Percentiles rank a stretch among this genome's conserved stretches.
These are phyloP conservation scores for Petroica traversi DNA, from an alignment of 2,113 vertebrate genomes.

Conservation along the genomic window DNA sequence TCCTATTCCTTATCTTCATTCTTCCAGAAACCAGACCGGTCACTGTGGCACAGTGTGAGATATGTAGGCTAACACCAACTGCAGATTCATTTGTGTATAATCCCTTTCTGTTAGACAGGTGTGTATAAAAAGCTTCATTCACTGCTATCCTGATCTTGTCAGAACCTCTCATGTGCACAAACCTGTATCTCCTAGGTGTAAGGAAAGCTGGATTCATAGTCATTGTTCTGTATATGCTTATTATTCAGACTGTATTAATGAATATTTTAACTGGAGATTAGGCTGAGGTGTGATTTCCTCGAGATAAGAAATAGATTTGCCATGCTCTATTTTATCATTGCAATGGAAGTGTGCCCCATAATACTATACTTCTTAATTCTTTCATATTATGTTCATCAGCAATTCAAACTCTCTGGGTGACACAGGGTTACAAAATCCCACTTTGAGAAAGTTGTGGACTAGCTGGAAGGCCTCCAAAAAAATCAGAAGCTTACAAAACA, in stretches of 20 bases:
- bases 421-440: neutral
- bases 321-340: neutral
- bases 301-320: constrained; percentile 30
- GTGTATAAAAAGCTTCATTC: neutral
- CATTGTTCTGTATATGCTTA: neutral
- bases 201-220: neutral
- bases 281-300: constrained; percentile 11
- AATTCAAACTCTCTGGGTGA: neutral
- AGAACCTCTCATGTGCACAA: constrained; percentile 1
- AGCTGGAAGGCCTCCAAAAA: neutral
- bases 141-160: constrained; percentile 13
- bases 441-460: neutral
- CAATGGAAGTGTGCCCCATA: neutral
- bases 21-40: neutral
- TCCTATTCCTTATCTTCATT: constrained; percentile 19
- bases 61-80: neutral
- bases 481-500: neutral
- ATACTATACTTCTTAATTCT: neutral
- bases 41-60: neutral
- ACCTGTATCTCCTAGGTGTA: neutral
- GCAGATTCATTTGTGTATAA: neutral
- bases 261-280: constrained; percentile 51
- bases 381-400: neutral
- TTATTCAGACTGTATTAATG: constrained; percentile 28
- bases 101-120: constrained; percentile 2